Base-by-base conservation (phyloP, 2,113 vertebrate genomes). In the Pollimyrus isidori region DNA sequence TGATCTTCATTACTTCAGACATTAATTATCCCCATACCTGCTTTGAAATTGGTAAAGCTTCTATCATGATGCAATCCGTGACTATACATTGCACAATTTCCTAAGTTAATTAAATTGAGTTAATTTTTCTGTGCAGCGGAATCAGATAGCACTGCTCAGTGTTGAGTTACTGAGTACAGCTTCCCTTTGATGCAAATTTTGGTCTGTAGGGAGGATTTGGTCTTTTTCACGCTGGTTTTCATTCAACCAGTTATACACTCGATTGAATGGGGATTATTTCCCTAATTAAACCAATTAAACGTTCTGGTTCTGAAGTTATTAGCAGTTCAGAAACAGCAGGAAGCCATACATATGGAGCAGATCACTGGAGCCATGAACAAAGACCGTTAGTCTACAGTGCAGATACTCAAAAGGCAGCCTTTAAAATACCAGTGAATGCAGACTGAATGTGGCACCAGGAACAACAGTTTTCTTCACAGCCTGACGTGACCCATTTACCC, bases 41-140 rank as follows among this genome's bases (percentile, higher is more conserved):
- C 85, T 90, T 15, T 23, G 17, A 73, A 50, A 89, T 46, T 53
- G 69, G 65, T 89, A 53, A 39, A 52, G 69, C 30, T 76, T 73
- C 39, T 85, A 89, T 48, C n/a, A 39, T 86, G 83, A 58, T 89
- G 62, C 62, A 89, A 86, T 84, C 89, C 56, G 26, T 73, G 83
- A 89, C 45, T 56, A 65, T 45, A 45, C 82, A 84, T 46, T 26
- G 45, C 82, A 80, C 7, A 42, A 80, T 84, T 84, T 84, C 45
- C 45, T n/a, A 4, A 46, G 45, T 84, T 84, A 48, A 46, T 84
- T n/a, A 80, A 80, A 48, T 84, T 10, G 7, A 84, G 82, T 46
- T 84, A 48, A 48, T 48, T 84, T 84, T 48, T 46, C 45, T 46
- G 82, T 46, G 45, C 21, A 84, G 45, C 11, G 42, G 45, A 6